phyloP scores from a whole-genome alignment of 2,888 invertebrate species.

The Cosmorhoe ocellata region DNA sequence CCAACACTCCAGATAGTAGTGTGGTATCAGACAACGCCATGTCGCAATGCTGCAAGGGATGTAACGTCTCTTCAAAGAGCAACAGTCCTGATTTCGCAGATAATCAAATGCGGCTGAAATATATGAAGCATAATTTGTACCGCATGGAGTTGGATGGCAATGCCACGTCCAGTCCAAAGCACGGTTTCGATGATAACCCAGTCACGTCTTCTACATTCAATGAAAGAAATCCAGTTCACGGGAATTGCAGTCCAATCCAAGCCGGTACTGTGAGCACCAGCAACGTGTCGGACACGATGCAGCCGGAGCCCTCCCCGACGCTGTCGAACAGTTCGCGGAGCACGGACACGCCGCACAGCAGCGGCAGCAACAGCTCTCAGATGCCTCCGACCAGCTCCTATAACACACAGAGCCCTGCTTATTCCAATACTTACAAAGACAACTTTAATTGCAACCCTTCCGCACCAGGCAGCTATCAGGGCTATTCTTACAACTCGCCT shows the following conservation, averaged over 20 bases:
- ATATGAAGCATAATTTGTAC: conserved; percentile 67
- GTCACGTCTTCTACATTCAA: conserved; percentile 87
- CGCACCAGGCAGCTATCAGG: conserved; percentile 60
- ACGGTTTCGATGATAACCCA: conserved; percentile 81
- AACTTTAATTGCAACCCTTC: conserved; percentile 64
- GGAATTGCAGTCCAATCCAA: conserved; percentile 88
- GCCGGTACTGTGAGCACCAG: conserved; percentile 93
- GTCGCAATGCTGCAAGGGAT: conserved; percentile 79
- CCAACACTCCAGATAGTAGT: conserved; percentile 76
- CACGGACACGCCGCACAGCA: conserved; percentile 75
- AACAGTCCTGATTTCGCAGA: conserved; percentile 65
- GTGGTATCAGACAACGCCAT: conserved; percentile 58
- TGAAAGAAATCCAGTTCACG: conserved; percentile 83
- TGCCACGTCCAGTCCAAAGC: conserved; percentile 81
- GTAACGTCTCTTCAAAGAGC: conserved; percentile 69
- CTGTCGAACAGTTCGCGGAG: conserved; percentile 78
- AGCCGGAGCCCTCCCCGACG: conserved; percentile 84
- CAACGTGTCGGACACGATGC: conserved; percentile 85
- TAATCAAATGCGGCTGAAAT: conserved; percentile 64
- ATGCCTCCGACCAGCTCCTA: conserved; percentile 58
- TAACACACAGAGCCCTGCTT: conserved; percentile 77
- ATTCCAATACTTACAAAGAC: conserved; percentile 72
- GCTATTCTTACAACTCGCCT: conserved; percentile 66
- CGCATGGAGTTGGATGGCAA: conserved; percentile 77
- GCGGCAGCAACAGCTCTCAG: conserved; percentile 59